These are phyloP conservation scores for Chiloscyllium punctatum DNA, from an alignment of 2,797 vertebrate genomes.

Conservation along the genomic window DNA sequence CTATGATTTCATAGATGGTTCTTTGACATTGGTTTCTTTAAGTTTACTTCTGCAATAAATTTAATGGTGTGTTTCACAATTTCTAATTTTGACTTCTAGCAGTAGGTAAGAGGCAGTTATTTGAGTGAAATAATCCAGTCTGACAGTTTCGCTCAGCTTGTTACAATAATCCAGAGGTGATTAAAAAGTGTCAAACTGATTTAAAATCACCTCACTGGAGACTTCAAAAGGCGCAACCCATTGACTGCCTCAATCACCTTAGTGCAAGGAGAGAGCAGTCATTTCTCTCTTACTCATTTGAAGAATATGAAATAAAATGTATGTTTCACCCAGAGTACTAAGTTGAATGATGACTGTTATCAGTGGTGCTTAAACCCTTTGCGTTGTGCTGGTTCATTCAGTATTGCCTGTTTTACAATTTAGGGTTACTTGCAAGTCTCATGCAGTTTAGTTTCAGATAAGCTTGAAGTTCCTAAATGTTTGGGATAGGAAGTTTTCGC, in stretches of 20 bases:
- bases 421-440: not conserved
- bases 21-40: not conserved
- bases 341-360: conserved; percentile 3
- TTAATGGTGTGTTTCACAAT: not conserved
- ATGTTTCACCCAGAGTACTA: not conserved
- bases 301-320: not conserved
- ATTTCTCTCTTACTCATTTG: conserved; percentile 11
- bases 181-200: not conserved
- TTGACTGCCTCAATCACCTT: not conserved
- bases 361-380: not conserved
- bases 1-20: not conserved
- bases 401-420: not conserved
- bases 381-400: not conserved
- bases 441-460: not conserved
- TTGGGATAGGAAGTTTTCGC: not conserved
- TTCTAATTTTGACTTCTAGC: not conserved
- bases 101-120: not conserved
- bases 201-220: not conserved
- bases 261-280: not conserved
- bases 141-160: not conserved
- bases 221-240: not conserved
- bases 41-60: not conserved
- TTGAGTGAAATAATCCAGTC: not conserved
- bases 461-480: not conserved
- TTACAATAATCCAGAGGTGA: not conserved